phyloP scores from a whole-genome alignment of 1,140 invertebrate species.

The Pogonognathellus flavescens region DNA sequence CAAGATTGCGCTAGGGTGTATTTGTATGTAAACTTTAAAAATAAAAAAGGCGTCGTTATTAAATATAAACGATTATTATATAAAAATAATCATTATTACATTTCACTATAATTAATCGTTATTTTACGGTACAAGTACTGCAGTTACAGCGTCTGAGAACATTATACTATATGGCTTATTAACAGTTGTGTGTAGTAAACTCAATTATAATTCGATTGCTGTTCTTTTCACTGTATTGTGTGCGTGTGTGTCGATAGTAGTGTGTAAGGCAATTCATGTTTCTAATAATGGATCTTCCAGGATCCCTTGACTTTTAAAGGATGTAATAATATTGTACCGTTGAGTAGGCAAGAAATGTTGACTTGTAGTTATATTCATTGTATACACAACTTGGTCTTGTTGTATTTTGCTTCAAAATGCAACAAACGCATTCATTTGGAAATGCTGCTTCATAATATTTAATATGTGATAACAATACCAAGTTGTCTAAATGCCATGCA shows the following conservation, averaged over 20 bases:
- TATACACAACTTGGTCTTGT: slow-evolving; percentile 44
- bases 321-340: slow-evolving; percentile 38
- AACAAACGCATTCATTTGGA: slow-evolving; percentile 28
- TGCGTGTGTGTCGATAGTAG: slow-evolving; percentile 13
- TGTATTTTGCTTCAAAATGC: slow-evolving; percentile 42
- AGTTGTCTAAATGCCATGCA: slow-evolving; percentile 49
- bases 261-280: slow-evolving; percentile 38
- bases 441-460: slow-evolving; percentile 34
- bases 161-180: slow-evolving; percentile 2
- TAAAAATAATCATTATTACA: slow-evolving; percentile 44
- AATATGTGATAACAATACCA: slow-evolving; percentile 48
- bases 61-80: slow-evolving; percentile 32
- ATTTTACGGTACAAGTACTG: slow-evolving; percentile 43
- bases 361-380: slow-evolving; percentile 5
- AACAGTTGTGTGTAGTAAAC: slow-evolving; percentile 33
- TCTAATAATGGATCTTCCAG: slow-evolving; percentile 41
- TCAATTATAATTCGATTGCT: slow-evolving; percentile 50
- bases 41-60: slow-evolving; percentile 43
- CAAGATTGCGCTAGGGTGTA: slow-evolving; percentile 37
- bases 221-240: slow-evolving; percentile 48
- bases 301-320: slow-evolving; percentile 41
- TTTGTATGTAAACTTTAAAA: slow-evolving; percentile 50
- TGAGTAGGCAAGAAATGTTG: slow-evolving; percentile 30
- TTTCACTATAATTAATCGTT: slow-evolving; percentile 42
- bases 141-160: slow-evolving; percentile 35